Evolutionary conservation across 2,113 vertebrate genomes (phyloP).

Genomic region (Gobius niger): DNA sequence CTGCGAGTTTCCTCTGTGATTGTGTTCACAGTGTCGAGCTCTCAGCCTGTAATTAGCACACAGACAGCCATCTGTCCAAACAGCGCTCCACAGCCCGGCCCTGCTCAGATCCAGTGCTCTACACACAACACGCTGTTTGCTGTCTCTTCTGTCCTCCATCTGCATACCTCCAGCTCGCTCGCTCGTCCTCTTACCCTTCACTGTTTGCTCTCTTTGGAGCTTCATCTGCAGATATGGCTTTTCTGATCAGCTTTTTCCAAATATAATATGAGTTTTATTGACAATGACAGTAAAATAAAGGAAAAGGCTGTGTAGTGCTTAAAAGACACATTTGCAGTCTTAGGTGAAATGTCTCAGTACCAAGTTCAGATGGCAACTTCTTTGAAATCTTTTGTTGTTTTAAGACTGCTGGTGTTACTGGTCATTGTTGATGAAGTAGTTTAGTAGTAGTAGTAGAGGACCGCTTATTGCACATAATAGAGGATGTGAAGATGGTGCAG

Average conservation of each 20-base stretch:
- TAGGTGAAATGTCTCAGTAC: neutral
- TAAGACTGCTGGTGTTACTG: neutral
- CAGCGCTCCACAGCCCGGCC: constrained; percentile 62
- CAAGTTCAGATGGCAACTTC: neutral
- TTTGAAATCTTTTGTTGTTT: too few relatives aligned
- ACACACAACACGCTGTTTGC: constrained; percentile 58
- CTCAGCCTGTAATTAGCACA: constrained; percentile 75
- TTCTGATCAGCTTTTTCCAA: constrained; percentile 13
- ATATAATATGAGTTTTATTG: constrained; percentile 10
- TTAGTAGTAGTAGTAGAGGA: too few relatives aligned
- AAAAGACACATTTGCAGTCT: neutral
- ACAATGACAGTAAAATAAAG: neutral
- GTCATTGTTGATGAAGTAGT: neutral
- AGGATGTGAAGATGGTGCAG: too few relatives aligned
- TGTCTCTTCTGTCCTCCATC: constrained; percentile 49
- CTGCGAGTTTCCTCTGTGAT: constrained; percentile 70
- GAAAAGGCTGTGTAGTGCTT: constrained; percentile 4
- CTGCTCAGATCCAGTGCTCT: constrained; percentile 59
- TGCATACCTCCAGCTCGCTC: constrained; percentile 25
- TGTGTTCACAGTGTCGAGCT: constrained; percentile 74
- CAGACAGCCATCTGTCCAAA: constrained; percentile 79
- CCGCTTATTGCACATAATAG: too few relatives aligned
- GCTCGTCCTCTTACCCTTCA: constrained; percentile 26
- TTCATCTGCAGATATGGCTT: constrained; percentile 19
- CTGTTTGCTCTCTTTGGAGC: constrained; percentile 29